A percentile compares a stretch with the other conserved stretches of the same genome.
phyloP scores from a whole-genome alignment of 2,888 invertebrate species.

The Crepidodera aurea region DNA sequence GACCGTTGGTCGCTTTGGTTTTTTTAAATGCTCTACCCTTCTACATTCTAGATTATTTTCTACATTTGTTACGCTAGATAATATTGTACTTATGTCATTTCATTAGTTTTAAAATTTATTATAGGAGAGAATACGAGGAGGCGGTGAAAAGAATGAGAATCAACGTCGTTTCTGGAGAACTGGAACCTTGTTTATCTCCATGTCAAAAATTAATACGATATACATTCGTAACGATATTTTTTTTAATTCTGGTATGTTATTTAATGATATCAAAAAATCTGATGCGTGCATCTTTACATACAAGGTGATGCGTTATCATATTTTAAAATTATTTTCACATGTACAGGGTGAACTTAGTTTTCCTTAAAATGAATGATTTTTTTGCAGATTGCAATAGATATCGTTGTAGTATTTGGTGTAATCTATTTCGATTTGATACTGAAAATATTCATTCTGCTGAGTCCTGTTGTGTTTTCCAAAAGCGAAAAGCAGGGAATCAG shows the following conservation, averaged over 20 bases:
- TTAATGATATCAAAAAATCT: no score
- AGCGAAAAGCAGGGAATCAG: not conserved
- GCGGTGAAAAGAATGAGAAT: conserved; percentile 27
- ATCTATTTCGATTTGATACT: conserved; percentile 13
- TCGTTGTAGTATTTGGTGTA: conserved; percentile 36
- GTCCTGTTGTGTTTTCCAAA: not conserved
- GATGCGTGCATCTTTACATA: no score
- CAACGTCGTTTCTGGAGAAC: conserved; percentile 32
- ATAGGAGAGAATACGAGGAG: conserved; percentile 34
- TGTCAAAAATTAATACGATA: conserved; percentile 23
- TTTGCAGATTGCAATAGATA: conserved; percentile 40
- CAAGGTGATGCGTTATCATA: no score
- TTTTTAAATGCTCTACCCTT: no score
- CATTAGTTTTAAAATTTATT: no score
- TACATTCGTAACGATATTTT: conserved; percentile 33
- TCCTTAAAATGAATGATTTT: no score
- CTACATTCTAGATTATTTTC: no score
- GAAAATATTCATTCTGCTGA: conserved; percentile 7
- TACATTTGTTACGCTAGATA: no score
- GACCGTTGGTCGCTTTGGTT: no score
- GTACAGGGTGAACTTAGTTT: no score
- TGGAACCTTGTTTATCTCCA: conserved; percentile 38
- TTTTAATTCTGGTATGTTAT: conserved; percentile 45
- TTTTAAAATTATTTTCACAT: no score
- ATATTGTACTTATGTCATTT: no score